These are phyloP conservation scores for Drosophila oshimai DNA, from an alignment of 1,140 invertebrate genomes.

Conservation along the genomic window DNA sequence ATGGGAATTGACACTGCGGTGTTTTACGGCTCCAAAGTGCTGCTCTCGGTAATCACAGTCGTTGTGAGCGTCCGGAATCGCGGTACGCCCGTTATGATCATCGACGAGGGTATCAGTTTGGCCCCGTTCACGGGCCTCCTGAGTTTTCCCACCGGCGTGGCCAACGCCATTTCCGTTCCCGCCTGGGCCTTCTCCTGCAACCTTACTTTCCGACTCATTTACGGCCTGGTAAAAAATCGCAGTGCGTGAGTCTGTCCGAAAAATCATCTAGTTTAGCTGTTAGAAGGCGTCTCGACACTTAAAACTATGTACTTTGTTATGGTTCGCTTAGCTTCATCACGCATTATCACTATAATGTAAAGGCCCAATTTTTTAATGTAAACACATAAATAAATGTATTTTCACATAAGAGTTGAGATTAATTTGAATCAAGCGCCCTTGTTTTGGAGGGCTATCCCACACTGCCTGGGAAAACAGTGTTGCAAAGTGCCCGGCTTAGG, in stretches of 20 bases:
- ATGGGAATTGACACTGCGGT: slow-evolving; percentile 55
- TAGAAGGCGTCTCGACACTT: not conserved
- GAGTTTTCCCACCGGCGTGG: slow-evolving; percentile 72
- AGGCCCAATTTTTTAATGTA: slow-evolving; percentile 33
- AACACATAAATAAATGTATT: slow-evolving; percentile 34
- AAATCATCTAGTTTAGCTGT: slow-evolving; percentile 18
- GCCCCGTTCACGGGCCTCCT: slow-evolving; percentile 59
- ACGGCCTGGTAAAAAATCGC: slow-evolving; percentile 46
- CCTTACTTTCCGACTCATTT: slow-evolving; percentile 60
- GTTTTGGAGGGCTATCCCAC: not conserved
- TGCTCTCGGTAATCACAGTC: slow-evolving; percentile 52
- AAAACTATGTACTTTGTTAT: slow-evolving; percentile 35
- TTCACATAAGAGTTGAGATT: not conserved
- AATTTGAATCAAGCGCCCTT: slow-evolving; percentile 4
- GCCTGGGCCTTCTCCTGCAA: slow-evolving; percentile 75
- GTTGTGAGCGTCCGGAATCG: slow-evolving; percentile 63
- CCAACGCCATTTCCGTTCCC: slow-evolving; percentile 71
- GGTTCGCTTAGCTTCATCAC: slow-evolving; percentile 36
- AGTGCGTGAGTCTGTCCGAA: slow-evolving; percentile 11
- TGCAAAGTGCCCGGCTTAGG: not conserved
- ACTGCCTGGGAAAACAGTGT: not conserved
- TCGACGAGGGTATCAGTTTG: slow-evolving; percentile 59
- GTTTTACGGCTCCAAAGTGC: slow-evolving; percentile 56
- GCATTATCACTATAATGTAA: slow-evolving; percentile 26
- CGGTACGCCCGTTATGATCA: slow-evolving; percentile 58